Evolutionary conservation across 1,140 invertebrate genomes (phyloP).

Genomic region (Eriocheir sinensis): DNA sequence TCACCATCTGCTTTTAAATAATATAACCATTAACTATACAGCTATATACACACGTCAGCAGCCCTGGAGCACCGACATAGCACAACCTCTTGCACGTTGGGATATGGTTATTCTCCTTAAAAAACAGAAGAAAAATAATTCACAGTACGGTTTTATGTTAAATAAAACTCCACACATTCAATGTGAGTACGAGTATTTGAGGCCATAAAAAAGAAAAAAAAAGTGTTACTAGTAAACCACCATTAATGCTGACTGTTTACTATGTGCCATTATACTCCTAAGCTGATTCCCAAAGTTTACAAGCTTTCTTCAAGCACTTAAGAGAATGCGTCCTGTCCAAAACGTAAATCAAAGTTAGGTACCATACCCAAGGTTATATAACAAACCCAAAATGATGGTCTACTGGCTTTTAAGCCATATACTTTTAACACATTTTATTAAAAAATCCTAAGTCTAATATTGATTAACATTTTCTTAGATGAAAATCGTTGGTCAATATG

Average conservation of each 20-base stretch:
- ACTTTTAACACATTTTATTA: slow-evolving; percentile 68
- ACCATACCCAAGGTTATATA: slow-evolving; percentile 67
- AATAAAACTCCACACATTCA: slow-evolving; percentile 47
- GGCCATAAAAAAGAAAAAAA: slow-evolving; percentile 55
- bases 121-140: neutral
- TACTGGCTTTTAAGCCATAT: slow-evolving; percentile 65
- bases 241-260: slow-evolving; percentile 36
- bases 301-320: slow-evolving; percentile 52
- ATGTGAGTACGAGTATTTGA: slow-evolving; percentile 72
- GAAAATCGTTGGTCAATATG: slow-evolving; percentile 77
- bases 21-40: slow-evolving; percentile 69
- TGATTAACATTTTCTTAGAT: slow-evolving; percentile 74
- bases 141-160: slow-evolving; percentile 30
- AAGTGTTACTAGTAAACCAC: slow-evolving; percentile 32
- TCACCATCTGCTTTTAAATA: slow-evolving; percentile 67
- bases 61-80: slow-evolving; percentile 68
- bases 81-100: slow-evolving; percentile 70
- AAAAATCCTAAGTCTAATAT: slow-evolving; percentile 74
- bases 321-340: slow-evolving; percentile 28
- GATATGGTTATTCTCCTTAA: slow-evolving; percentile 53
- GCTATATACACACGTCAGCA: slow-evolving; percentile 70
- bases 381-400: slow-evolving; percentile 72
- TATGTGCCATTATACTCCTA: slow-evolving; percentile 57
- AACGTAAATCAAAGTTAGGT: slow-evolving; percentile 52
- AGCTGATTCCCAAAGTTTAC: slow-evolving; percentile 43